Evolutionary conservation across 2,888 invertebrate genomes (phyloP).

Genomic region (Crioceris asparagi): DNA sequence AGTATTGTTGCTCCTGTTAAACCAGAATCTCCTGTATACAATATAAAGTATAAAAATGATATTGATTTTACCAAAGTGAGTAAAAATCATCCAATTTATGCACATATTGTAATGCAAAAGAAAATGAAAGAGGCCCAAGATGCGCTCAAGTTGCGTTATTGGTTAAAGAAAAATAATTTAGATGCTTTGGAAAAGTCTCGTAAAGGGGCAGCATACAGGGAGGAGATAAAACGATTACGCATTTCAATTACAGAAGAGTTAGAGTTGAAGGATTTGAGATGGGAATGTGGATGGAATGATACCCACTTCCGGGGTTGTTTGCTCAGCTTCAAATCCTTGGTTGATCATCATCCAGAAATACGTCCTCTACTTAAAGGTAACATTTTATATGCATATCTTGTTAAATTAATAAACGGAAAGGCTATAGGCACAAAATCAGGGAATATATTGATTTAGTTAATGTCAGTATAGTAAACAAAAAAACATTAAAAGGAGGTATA

Average conservation of each 20-base stretch:
- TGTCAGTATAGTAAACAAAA: no score
- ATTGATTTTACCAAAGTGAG: constrained; percentile 32
- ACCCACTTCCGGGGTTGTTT: constrained; percentile 86
- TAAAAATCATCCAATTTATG: constrained; percentile 45
- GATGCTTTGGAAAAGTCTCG: constrained; percentile 57
- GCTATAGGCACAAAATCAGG: no score
- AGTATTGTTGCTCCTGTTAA: constrained; percentile 46
- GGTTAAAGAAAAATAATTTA: constrained; percentile 61
- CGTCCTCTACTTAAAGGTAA: constrained; percentile 57
- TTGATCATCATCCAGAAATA: constrained; percentile 60
- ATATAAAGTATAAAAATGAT: constrained; percentile 23
- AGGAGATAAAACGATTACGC: constrained; percentile 62
- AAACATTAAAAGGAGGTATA: no score
- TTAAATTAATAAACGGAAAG: no score
- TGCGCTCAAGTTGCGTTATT: constrained; percentile 42
- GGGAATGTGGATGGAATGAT: constrained; percentile 82
- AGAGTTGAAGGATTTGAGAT: constrained; percentile 50
- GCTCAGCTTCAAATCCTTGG: constrained; percentile 67
- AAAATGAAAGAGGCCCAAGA: constrained; percentile 38
- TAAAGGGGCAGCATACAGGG: constrained; percentile 49
- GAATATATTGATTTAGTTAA: no score
- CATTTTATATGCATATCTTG: no score
- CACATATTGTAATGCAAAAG: constrained; percentile 40
- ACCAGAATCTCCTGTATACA: constrained; percentile 1
- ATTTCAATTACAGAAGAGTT: constrained; percentile 47